Conservation (phyloP, 2,888 invertebrate genomes). For the Eueremaeus valkanovi region DNA sequence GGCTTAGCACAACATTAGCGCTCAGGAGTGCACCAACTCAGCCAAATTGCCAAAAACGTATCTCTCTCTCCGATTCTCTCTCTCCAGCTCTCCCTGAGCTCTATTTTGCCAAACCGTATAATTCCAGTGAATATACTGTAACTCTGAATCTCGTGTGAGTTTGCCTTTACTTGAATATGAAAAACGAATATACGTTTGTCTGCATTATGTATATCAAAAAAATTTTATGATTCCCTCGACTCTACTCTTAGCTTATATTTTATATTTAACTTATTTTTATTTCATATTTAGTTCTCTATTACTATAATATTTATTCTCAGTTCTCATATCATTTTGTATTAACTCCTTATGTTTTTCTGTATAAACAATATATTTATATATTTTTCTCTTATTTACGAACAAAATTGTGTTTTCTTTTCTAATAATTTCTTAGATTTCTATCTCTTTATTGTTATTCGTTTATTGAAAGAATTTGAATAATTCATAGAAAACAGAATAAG, state of each 20-base stretch:
- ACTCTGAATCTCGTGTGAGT: neutral
- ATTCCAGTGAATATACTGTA: neutral
- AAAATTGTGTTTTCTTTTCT: neutral
- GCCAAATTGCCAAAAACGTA: conserved; percentile 31
- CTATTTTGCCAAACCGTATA: neutral
- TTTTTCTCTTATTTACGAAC: neutral
- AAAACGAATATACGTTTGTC: conserved; percentile 11
- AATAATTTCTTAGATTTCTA: neutral
- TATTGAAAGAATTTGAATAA: neutral
- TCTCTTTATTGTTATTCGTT: neutral
- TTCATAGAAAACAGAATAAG: neutral
- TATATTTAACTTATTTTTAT: neutral
- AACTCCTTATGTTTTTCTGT: neutral
- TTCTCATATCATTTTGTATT: neutral
- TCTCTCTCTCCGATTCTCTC: conserved; percentile 26
- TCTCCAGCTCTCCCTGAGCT: neutral
- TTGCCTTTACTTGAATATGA: neutral
- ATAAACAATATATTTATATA: neutral
- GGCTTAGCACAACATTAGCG: conserved; percentile 41
- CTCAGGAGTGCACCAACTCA: neutral
- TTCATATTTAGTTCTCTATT: conserved; percentile 17
- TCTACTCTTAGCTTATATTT: conserved; percentile 24
- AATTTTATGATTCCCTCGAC: conserved; percentile 17
- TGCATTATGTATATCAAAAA: conserved; percentile 22
- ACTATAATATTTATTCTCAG: neutral